These are phyloP conservation scores for Labeo catla DNA, from an alignment of 2,113 vertebrate genomes.

Conservation along the genomic window DNA sequence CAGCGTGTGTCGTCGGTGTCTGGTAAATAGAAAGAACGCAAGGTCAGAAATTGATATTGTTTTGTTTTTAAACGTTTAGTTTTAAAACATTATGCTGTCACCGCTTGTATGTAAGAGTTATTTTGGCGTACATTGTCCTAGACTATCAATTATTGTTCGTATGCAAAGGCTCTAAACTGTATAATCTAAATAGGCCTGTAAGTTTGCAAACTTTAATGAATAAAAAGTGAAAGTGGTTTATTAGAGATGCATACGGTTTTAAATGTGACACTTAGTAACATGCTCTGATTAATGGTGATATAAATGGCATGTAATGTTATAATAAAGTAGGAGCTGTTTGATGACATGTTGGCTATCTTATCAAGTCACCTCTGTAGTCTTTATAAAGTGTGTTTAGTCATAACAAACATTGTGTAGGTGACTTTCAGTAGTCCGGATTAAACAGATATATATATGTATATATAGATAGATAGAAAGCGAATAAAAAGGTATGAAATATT, in stretches of 20 bases:
- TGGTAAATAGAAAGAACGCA: slow-evolving; percentile 37
- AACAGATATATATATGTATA: too few relatives aligned
- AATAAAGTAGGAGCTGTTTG: neutral
- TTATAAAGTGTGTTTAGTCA: neutral
- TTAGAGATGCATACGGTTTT: neutral
- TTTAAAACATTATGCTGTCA: neutral
- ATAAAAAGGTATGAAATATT: too few relatives aligned
- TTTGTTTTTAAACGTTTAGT: neutral
- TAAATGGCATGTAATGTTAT: neutral
- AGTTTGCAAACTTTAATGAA: neutral
- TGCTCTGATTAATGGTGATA: neutral
- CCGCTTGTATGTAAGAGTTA: neutral
- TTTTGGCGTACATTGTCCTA: neutral
- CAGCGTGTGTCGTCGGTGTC: neutral
- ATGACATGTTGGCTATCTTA: neutral
- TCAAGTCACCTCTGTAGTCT: neutral
- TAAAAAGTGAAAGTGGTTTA: neutral
- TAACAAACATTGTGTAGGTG: neutral
- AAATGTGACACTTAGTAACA: neutral
- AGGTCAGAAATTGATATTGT: slow-evolving; percentile 46
- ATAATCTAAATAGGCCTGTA: neutral
- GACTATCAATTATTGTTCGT: neutral
- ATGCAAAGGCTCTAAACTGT: neutral
- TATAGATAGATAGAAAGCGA: too few relatives aligned
- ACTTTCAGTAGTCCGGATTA: neutral